phyloP scores from a whole-genome alignment of 2,888 invertebrate genomes.

The Tipula confusa region DNA sequence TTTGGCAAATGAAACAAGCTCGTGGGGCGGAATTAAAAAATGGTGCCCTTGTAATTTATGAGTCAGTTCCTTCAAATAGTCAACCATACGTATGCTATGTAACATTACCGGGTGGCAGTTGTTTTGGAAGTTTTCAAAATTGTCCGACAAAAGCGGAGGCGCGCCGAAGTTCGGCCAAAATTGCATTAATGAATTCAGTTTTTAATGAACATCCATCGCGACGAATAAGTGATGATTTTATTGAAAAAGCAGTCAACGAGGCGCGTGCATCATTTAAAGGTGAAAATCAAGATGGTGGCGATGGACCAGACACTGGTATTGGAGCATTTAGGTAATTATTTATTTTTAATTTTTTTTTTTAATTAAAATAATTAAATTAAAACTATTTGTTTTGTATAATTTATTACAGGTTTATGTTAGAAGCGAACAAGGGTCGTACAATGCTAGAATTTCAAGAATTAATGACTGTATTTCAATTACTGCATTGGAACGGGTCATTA shows the following conservation, averaged over 20 bases:
- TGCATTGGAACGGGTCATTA: slow-evolving; percentile 95
- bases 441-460: slow-evolving; percentile 95
- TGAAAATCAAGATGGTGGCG: slow-evolving; percentile 57
- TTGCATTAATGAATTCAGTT: slow-evolving; percentile 93
- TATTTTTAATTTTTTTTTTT: background rate
- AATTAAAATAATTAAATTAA: background rate
- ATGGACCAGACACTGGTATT: slow-evolving; percentile 66
- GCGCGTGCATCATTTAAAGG: slow-evolving; percentile 83
- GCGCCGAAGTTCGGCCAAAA: slow-evolving; percentile 88
- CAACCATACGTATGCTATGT: slow-evolving; percentile 94
- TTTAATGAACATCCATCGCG: slow-evolving; percentile 94
- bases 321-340: slow-evolving; percentile 60
- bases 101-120: slow-evolving; percentile 90
- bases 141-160: slow-evolving; percentile 95
- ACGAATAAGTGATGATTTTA: slow-evolving; percentile 88
- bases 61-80: slow-evolving; percentile 85
- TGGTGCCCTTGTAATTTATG: slow-evolving; percentile 90
- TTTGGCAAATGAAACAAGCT: slow-evolving; percentile 95
- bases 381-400: background rate
- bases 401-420: slow-evolving; percentile 62
- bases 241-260: slow-evolving; percentile 87
- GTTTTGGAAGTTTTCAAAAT: slow-evolving; percentile 94
- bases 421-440: slow-evolving; percentile 82
- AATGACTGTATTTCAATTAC: slow-evolving; percentile 94
- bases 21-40: slow-evolving; percentile 79